phyloP scores from a whole-genome alignment of 2,888 invertebrate genomes.

The Tetranychus piercei region DNA sequence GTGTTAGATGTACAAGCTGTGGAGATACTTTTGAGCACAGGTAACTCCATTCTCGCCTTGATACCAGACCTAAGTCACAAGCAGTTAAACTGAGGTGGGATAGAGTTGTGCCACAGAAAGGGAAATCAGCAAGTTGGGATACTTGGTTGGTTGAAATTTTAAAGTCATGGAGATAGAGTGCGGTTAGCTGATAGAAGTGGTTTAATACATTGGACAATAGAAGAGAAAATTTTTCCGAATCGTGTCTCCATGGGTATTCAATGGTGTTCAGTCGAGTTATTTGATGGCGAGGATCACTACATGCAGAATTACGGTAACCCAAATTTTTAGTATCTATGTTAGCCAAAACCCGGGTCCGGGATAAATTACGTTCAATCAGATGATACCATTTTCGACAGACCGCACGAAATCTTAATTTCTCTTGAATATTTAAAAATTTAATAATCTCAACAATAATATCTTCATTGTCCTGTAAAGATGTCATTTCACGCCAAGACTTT shows the following conservation, averaged over 20 bases:
- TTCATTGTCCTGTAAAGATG: neutral
- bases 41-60: neutral
- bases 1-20: neutral
- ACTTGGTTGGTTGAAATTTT: neutral
- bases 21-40: neutral
- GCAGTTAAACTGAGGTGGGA: neutral
- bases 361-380: neutral
- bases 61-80: neutral
- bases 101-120: neutral
- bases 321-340: neutral
- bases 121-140: neutral
- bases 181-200: neutral
- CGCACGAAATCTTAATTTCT: neutral
- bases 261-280: neutral
- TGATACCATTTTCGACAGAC: neutral
- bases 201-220: neutral
- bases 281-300: neutral
- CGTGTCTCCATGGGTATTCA: neutral
- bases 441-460: neutral
- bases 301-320: neutral
- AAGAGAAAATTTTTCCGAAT: neutral
- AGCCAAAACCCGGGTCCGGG: neutral
- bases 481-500: neutral
- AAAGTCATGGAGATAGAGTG: neutral
- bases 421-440: neutral